Base-by-base conservation (phyloP, 2,113 vertebrate genomes). In the Amia ocellicauda region DNA sequence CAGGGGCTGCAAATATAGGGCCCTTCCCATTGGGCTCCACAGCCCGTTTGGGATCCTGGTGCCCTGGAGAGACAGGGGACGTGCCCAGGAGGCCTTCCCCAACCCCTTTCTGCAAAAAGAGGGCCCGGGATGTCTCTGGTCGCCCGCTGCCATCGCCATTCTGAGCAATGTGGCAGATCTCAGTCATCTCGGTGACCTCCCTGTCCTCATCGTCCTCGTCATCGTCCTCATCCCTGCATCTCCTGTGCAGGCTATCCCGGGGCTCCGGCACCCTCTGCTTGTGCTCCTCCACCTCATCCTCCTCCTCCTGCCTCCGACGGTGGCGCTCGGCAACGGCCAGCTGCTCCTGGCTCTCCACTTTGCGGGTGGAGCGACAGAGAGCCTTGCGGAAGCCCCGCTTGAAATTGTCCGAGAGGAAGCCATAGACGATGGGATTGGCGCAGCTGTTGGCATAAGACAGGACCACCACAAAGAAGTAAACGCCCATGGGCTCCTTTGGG, bases 391-490 rank as follows among this genome's bases (percentile, higher is more conserved):
- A 98, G 55, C 95, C 97, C 72, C 92, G 86, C 76, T 94, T 96
- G 85, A 98, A 98, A 87, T 97, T 98, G 78, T 98, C 94, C 0
- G 96, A 98, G 64, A 98, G 80, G 74, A 98, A 98, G 51, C 89
- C 92, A 0, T 98, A 98, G 14, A 98, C 90, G 8, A 98, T 85
- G n/a, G 96, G 96, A 73, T 98, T 98, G 75, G 96, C 95, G 1
- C 96, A 98, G 83, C 96, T 98, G 83, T 98, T 98, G 47, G 96
- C 93, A 0, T 98, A 98, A 59, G 92, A 90, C 1, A 98, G 83
- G 51, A 97, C 84, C 17, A 98, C 93, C 4, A 93, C 88, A 0
- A 94, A 97, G 71, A 90, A 95, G 81, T 96, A 97, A 13, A 96
- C 74, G 0, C 93, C 88, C 0, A 86, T 83, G 0, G 94, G 91